Conservation (phyloP, 2,113 vertebrate species). For the Hyperopisus bebe region DNA sequence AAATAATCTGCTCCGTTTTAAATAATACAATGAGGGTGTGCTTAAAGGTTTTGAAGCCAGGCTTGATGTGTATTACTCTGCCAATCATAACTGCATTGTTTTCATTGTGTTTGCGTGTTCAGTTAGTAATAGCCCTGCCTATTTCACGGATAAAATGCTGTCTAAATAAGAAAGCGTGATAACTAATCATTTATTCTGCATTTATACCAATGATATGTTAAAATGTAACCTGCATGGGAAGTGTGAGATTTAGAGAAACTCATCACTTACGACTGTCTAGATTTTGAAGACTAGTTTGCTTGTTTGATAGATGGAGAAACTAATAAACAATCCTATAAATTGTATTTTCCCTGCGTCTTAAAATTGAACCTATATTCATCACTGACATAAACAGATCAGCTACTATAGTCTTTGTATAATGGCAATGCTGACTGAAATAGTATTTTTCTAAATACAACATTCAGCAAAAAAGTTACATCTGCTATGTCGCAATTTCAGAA, state of each 20-base stretch:
- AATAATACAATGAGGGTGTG: neutral
- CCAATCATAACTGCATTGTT: neutral
- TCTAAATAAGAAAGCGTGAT: neutral
- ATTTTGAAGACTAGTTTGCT: neutral
- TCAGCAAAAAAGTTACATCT: neutral
- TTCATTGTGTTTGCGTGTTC: neutral
- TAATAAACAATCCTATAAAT: neutral
- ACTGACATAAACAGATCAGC: neutral
- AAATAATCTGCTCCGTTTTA: neutral
- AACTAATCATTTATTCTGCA: neutral
- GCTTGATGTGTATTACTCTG: neutral
- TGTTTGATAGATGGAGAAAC: neutral
- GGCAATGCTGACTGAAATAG: neutral
- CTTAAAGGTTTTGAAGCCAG: neutral
- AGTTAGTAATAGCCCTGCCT: neutral
- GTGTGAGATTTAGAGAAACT: neutral
- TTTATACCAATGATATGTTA: slow-evolving; percentile 1
- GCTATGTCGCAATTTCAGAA: neutral
- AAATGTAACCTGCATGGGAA: slow-evolving; percentile 10
- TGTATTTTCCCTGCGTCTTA: neutral
- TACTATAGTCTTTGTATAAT: neutral
- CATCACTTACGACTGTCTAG: neutral
- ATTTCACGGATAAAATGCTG: neutral
- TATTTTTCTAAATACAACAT: neutral
- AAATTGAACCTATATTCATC: neutral